Base-by-base conservation (phyloP, 1,140 invertebrate genomes). In the Micrasema longulum region DNA sequence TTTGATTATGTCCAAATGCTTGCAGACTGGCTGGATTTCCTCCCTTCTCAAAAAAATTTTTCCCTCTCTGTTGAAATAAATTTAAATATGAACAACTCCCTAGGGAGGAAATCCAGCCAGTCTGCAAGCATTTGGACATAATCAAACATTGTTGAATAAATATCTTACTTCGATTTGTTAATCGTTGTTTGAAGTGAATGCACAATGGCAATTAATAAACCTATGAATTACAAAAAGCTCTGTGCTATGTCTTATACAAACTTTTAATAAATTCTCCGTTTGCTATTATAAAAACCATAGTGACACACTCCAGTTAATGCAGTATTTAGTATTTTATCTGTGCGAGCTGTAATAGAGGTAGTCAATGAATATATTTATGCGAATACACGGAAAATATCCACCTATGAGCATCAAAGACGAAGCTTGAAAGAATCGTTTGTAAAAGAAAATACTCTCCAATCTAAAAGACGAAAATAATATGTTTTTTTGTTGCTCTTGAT, bases 361-460 rank as follows among this genome's bases (percentile, higher is more conserved):
- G 43, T 45, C 43, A 45, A 45, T 45, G 18, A 45, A 45, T 16
- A 45, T 16, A 16, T 45, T 16, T 45, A 16, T 14, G 12, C n/a
- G 43, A 45, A 45, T 45, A 16, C n/a, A 45, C 43, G 3, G 43
- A n/a, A 45, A 45, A n/a, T 45, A 45, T 45, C 43, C 43, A 45
- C 43, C 43, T 45, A 6, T 45, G 43, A 45, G 43, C 9, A 5
- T 4, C n/a, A 45, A 14, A 45, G 18, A 16, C n/a, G 18, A 14
- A 16, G 5, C n/a, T 14, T 45, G 43, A 16, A 45, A 14, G 43
- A 45, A 16, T 16, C 3, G 18, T 45, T 16, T 0, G 43, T 14
- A 16, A 45, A 0, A 4, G n/a, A 45, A 16, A 14, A 45, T 14
- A 45, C 5, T 45, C 43, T 14, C 43, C 43, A 16, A 7, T 16